Evolutionary conservation across 2,797 vertebrate genomes (phyloP), one percentile per base, ranked within the genome.

Genomic region (Myotis myotis): DNA sequence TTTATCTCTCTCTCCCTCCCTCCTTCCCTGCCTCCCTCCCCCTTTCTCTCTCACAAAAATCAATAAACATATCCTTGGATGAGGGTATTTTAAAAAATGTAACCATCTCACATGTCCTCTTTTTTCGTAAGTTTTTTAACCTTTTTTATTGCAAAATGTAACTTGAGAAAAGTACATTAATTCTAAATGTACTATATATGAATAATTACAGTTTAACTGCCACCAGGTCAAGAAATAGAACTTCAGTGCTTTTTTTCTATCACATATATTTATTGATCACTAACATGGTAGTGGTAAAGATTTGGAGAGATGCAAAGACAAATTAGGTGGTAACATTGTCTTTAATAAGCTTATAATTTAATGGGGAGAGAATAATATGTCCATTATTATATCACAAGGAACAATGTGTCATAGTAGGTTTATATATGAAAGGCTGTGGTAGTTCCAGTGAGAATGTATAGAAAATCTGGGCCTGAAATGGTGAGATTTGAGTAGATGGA

Each of bases 131-230:
- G 28, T 80, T 92, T 92, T 72, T 91, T 44, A 85, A 78, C 20
- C 60, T 79, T 78, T 93, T 30, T 64, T 92, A 55, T 60, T 89
- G 11, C 11, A 91, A 70, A 94, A 81, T 82, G 41, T 72, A 85
- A 93, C 82, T 93, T 89, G 72, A 94, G 71, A 79, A 91, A 91
- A 93, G 55, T 80, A 41, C 3, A 36, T 90, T 53, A 89, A 74
- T 66, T n/a, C 76, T 71, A 94, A 88, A 91, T 91, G 16, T 94
- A 84, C 19, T 57, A 0, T 51, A 36, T 92, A 8, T 96, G 28
- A 89, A 82, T 92, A 83, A 88, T 87, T 94, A 88, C 6, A 85
- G 36, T 66, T 92, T 93, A 85, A 80, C 38, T 30, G 87, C 28
- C 71, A 86, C 47, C 33, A 82, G 17, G 4, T 96, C 38, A 94